These are phyloP conservation scores for Eira barbara DNA, from an alignment of 2,113 vertebrate species.

Conservation along the genomic window DNA sequence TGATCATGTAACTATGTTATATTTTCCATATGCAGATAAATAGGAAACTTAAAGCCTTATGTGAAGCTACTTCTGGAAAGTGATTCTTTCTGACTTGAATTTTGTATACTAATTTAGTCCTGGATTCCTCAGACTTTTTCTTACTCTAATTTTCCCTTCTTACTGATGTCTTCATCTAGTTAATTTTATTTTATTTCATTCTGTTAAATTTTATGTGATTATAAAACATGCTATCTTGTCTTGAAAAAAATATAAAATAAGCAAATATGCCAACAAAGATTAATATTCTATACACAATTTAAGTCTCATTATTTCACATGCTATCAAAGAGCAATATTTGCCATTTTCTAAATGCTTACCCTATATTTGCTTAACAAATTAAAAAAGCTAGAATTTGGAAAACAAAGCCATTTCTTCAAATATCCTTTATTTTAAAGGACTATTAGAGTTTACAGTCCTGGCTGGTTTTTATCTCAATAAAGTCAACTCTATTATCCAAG, in stretches of 20 bases:
- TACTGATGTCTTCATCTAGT: not conserved
- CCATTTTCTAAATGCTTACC: not conserved
- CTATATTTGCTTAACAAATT: not conserved
- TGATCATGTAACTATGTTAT: not conserved
- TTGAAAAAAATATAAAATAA: not conserved
- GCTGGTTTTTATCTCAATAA: not conserved
- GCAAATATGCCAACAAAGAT: not conserved
- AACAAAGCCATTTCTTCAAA: not conserved
- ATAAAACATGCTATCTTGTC: not conserved
- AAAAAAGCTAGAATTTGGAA: not conserved
- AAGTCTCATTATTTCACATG: not conserved
- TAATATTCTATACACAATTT: not conserved
- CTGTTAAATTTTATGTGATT: not conserved
- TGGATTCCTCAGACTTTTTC: not conserved
- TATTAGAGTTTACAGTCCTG: not conserved
- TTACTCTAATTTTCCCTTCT: not conserved
- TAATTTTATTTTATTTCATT: not conserved
- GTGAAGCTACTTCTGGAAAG: not conserved
- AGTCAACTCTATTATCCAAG: not conserved
- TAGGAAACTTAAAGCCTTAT: not conserved
- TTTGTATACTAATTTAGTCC: not conserved
- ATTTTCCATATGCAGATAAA: not conserved
- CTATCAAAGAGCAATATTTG: not conserved
- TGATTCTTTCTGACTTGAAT: not conserved
- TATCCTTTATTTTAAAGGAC: not conserved